Conservation (phyloP, 1,140 invertebrate species). For the Dermatophagoides farinae region DNA sequence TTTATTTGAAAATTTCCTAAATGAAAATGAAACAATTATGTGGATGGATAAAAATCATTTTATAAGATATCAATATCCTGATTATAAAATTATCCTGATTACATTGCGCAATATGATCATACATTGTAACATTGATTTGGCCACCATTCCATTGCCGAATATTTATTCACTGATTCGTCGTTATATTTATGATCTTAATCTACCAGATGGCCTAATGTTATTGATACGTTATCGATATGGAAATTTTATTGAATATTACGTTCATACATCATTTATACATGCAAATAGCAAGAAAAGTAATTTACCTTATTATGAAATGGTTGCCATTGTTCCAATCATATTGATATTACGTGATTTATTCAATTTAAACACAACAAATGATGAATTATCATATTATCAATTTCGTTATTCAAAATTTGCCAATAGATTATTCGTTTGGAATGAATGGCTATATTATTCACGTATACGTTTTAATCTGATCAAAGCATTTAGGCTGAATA, state of each 20-base stretch:
- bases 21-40: neutral
- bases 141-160: neutral
- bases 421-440: neutral
- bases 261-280: neutral
- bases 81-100: neutral
- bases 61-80: neutral
- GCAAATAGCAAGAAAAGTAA: too few relatives aligned
- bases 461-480: neutral
- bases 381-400: neutral
- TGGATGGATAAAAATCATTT: neutral
- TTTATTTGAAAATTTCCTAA: neutral
- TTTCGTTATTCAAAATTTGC: too few relatives aligned
- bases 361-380: neutral
- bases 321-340: neutral
- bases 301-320: neutral
- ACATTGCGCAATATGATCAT: neutral
- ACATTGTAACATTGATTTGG: neutral
- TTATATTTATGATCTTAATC: slow-evolving; percentile 8
- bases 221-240: neutral
- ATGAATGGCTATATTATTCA: neutral
- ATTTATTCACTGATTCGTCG: neutral
- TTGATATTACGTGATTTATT: neutral
- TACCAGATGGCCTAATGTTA: neutral
- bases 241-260: neutral
- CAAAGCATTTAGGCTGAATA: neutral